Conservation (phyloP, 1,140 invertebrate genomes). For the Heterodera carotae region DNA sequence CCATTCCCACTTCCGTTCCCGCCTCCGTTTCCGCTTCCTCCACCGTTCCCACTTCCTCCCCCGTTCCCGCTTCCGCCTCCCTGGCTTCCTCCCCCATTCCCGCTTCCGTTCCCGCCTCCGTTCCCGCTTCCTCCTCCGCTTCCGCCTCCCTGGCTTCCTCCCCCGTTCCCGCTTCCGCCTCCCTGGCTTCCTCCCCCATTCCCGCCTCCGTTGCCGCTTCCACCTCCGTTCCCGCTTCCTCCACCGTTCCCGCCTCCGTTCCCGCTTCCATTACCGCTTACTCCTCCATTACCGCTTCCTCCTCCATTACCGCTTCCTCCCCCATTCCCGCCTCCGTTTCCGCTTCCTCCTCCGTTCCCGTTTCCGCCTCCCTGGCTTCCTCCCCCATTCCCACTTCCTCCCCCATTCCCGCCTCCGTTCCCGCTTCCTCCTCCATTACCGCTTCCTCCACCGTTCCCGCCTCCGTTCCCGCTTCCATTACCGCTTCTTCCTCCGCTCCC, state of each 20-base stretch:
- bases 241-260: conserved; percentile 9
- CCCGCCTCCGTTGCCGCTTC: not conserved
- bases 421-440: conserved; percentile 2
- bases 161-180: not conserved
- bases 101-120: not conserved
- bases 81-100: not conserved
- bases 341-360: not conserved
- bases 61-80: not conserved
- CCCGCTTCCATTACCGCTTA: not conserved
- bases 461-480: not conserved
- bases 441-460: not conserved
- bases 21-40: conserved; percentile 4
- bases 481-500: not conserved
- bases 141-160: not conserved
- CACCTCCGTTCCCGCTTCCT: not conserved
- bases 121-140: not conserved
- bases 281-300: not conserved
- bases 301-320: not conserved
- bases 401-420: not conserved
- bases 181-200: not conserved
- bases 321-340: not conserved
- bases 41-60: not conserved
- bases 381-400: not conserved
- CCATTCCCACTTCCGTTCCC: too few species aligned
- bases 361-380: not conserved